Evolutionary conservation across 2,888 invertebrate genomes (phyloP).

Genomic region (Trachelus tabidus): DNA sequence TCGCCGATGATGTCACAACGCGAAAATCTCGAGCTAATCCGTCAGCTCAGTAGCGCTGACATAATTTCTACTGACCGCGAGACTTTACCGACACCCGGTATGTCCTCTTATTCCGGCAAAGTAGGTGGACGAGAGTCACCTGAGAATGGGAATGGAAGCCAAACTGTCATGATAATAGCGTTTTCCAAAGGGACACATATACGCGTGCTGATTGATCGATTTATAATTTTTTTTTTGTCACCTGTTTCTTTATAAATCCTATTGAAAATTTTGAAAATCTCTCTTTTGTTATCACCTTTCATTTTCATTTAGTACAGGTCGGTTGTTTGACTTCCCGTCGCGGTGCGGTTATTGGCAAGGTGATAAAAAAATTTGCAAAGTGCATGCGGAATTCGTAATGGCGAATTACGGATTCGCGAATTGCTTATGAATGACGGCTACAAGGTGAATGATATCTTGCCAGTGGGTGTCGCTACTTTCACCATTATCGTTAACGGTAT

Average conservation of each 20-base stretch:
- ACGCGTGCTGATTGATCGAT: background rate
- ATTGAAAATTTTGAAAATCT: background rate
- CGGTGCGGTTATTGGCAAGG: background rate
- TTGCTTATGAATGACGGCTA: background rate
- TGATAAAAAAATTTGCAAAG: background rate
- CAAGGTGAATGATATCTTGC: constrained; percentile 8
- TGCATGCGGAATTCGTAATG: background rate
- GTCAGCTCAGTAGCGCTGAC: constrained; percentile 1
- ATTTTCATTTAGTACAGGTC: background rate
- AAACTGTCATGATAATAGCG: constrained; percentile 42
- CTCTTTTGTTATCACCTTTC: background rate
- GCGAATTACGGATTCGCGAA: background rate
- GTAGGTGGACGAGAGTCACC: constrained; percentile 49
- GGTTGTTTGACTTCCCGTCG: fast-evolving
- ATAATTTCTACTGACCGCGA: constrained; percentile 16
- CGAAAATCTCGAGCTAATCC: background rate
- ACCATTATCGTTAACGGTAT: constrained; percentile 59
- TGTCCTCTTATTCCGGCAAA: constrained; percentile 17
- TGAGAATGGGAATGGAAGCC: constrained; percentile 41
- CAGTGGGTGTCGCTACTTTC: constrained; percentile 50
- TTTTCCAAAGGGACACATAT: constrained; percentile 17
- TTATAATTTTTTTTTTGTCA: background rate
- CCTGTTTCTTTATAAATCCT: background rate
- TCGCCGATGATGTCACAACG: background rate
- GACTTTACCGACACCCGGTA: constrained; percentile 3